Evolutionary conservation across 2,113 vertebrate genomes (phyloP), one percentile per base, ranked within the genome.

Genomic region (Nanorana parkeri): DNA sequence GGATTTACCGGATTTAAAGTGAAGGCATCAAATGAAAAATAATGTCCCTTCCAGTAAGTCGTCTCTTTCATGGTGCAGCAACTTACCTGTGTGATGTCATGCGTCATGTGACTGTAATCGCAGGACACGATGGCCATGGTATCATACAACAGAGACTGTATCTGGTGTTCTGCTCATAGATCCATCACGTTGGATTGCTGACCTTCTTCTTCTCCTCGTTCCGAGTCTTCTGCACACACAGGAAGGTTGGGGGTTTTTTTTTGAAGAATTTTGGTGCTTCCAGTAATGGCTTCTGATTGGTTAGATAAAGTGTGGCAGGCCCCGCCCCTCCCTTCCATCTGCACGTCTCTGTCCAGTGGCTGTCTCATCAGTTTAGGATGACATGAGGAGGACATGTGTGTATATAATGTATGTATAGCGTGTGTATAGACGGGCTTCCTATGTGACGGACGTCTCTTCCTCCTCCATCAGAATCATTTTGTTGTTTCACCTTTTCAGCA

Each of bases 31-130:
- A 36, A 36, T 4, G 6, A 36, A 36, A 36, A 36, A 36, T 36
- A 36, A 36, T 36, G 6, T 36, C 6, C 6, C 32, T 3, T 6
- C 32, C n/a, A n/a, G n/a, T n/a, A n/a, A n/a, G n/a, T 36, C 6
- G 3, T 47, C 13, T 47, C 3, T 20, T 63, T 3, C 1, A 15
- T n/a, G n/a, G 2, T 1, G 5, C 17, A 52, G 55, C 2, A 32
- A 69, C 78, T 61, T 80, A 80, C 78, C 78, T 69, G 78, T 13
- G 2, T 23, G 5, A 58, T 26, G 51, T 80, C 54, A 21, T 56
- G 55, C 20, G 21, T 28, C 5, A n/a, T 32, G 17, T 58, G 54
- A 47, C 10, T 24, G 52, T 68, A 26, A 4, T 80, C 78, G 17
- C 32, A 80, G 17, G 78, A 80, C 1, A 28, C 66, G 28, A 51